A percentile compares a stretch with the other conserved stretches of the same genome.
phyloP scores from a whole-genome alignment of 2,113 vertebrate genomes.

The Tilapia sparmanii region DNA sequence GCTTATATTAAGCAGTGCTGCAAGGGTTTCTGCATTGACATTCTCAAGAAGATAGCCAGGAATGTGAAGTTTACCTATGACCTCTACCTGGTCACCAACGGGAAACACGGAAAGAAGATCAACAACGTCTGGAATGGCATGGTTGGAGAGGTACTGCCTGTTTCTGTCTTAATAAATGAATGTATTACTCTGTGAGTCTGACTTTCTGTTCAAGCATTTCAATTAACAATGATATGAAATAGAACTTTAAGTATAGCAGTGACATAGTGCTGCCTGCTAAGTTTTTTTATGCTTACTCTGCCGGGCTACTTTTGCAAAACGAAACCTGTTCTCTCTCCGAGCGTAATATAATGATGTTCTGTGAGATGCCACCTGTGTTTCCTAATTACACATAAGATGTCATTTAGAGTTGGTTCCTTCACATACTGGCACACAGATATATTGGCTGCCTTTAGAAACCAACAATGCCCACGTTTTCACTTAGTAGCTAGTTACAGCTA shows the following conservation, averaged over 20 bases:
- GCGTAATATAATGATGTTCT: not conserved
- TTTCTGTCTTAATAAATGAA: not conserved
- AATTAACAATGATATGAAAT: not conserved
- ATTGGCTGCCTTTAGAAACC: not conserved
- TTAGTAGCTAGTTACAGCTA: not conserved
- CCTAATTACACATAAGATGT: not conserved
- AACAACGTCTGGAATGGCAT: constrained; percentile 98
- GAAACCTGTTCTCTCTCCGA: not conserved
- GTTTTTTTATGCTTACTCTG: not conserved
- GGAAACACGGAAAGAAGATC: constrained; percentile 97
- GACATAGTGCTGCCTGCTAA: not conserved
- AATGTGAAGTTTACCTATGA: constrained; percentile 97
- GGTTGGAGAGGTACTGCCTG: constrained; percentile 87
- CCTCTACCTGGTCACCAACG: constrained; percentile 95
- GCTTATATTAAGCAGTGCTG: constrained; percentile 94
- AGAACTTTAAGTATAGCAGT: not conserved
- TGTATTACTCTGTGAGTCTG: not conserved
- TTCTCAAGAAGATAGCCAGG: constrained; percentile 93
- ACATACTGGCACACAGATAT: not conserved
- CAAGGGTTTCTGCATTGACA: constrained; percentile 98
- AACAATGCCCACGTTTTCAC: not conserved
- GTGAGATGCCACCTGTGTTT: not conserved
- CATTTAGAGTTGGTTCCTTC: not conserved
- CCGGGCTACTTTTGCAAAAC: not conserved
- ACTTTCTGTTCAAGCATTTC: not conserved